A percentile compares a stretch with the other conserved stretches of the same genome.
phyloP scores from a whole-genome alignment of 2,113 vertebrate genomes.

The Ifrita kowaldi region DNA sequence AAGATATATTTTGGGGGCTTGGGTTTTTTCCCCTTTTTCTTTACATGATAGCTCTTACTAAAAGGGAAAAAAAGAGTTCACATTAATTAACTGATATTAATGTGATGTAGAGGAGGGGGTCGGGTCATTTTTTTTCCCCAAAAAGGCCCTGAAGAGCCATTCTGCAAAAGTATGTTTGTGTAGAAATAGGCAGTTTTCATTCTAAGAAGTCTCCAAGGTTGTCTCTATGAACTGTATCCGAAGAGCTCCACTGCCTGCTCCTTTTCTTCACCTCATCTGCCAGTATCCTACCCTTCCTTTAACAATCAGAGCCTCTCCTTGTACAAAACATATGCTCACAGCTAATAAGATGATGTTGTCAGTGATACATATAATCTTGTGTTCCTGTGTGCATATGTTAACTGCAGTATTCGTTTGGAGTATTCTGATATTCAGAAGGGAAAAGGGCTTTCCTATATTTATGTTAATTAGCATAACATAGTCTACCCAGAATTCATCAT shows the following conservation, averaged over 20 bases:
- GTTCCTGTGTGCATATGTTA: slow-evolving; percentile 51
- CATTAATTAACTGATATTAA: neutral
- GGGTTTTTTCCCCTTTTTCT: neutral
- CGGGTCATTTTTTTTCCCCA: rapidly evolving
- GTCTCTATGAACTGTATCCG: neutral
- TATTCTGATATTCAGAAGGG: slow-evolving; percentile 16
- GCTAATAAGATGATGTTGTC: slow-evolving; percentile 34
- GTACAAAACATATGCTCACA: neutral
- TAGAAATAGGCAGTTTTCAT: neutral
- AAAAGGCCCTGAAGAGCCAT: neutral
- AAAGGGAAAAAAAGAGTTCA: neutral
- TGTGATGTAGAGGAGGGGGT: rapidly evolving
- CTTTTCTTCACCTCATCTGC: neutral
- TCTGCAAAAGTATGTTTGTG: neutral
- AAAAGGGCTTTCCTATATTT: slow-evolving; percentile 63
- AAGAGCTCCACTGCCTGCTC: neutral
- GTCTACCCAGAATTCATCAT: slow-evolving; percentile 50
- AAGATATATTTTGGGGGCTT: neutral
- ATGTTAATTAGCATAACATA: slow-evolving; percentile 49
- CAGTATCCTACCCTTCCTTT: neutral
- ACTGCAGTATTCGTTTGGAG: neutral
- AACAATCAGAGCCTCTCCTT: neutral
- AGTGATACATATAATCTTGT: slow-evolving; percentile 42
- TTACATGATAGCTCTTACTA: neutral
- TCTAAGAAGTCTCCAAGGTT: neutral